Evolutionary conservation across 2,113 vertebrate genomes (phyloP), one percentile per base, ranked within the genome.

Genomic region (Calidris pugnax): DNA sequence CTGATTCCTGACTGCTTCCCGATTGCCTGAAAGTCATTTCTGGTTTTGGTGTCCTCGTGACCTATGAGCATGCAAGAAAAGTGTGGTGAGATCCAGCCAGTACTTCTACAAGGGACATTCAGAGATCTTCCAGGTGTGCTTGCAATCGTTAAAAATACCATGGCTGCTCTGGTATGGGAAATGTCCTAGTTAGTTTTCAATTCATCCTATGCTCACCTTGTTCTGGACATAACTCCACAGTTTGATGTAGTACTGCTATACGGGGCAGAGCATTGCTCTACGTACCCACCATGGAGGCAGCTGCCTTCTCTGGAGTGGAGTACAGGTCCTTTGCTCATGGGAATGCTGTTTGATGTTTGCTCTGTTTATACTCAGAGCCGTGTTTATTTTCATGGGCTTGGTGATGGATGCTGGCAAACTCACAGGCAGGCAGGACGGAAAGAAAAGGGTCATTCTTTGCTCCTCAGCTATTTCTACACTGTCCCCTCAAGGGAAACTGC

Each of bases 361-460:
- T 92, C 28, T 91, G 89, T 93, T 89, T 95, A 60, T 88, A 45
- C 4, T 47, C 76, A 82, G 94, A 85, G 77, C 79, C 0, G 10
- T 84, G 82, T 96, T 96, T 97, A 48, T 95, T 97, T 95, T 94
- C 84, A 14, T 88, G 80, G 94, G 62, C 94, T 79, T 79, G 87
- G 84, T 96, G 95, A 96, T 94, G 89, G 93, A 93, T 91, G 84
- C 94, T 96, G 95, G 95, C 95, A 89, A 67, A 77, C 76, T 56
- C 73, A 90, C 1, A 0, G 41, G 41, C 43, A 32, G 1, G 56
- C 91, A n/a, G 85, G 79, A 74, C 1, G 33, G 84, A 60, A 96
- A 97, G 91, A 97, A 97, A 95, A 95, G 92, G 84, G 81, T 88
- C 77, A 94, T 97, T 95, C 85, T 96, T 95, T 93, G 74, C 89